Evolutionary conservation across 2,797 vertebrate species (phyloP), one percentile per base, ranked within the genome.

Genomic region (Crocodylus rhombifer): DNA sequence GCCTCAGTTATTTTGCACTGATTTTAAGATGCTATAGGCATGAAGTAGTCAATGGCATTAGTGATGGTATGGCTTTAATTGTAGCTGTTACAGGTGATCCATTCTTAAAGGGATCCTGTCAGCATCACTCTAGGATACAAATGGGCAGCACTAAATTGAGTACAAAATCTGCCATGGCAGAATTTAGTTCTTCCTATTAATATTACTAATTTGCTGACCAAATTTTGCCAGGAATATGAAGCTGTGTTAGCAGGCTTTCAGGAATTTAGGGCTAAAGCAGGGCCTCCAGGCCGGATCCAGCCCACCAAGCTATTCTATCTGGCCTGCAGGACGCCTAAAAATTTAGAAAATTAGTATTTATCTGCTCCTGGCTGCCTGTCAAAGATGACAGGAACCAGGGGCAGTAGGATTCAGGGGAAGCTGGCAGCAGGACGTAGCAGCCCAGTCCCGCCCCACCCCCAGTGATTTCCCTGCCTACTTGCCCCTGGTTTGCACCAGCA

Each of bases 1-100:
- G 26, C 61, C 93, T 97, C 92, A 87, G 62, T 90, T 95, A 93
- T 95, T 95, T 86, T 95, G 26, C 14, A 91, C 71, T 79, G 36
- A 95, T 95, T 91, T 89, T 64, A 81, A 95, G 69, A 15, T 84
- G 33, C 80, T 86, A 64, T 51, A 80, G 84, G 90, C 77, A 85
- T 5, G 18, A 10, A 62, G 36, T 93, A 86, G 86, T 86, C 94
- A 93, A 94, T 92, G 79, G 51, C 51, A 65, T 33, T 75, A 87
- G 42, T 81, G 42, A 75, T 36, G 6, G 57, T 5, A 80, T 21
- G 64, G 58, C 91, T 95, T 93, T 91, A 86, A 89, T 25, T 6
- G 78, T 33, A 81, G 42, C 74, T 96, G 51, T 93, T 77, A 87
- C 30, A 78, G 65, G 62, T 12, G 88, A 78, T 42, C 20, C 60